Conservation (phyloP, 37 sponge, comb jelly and placozoan species). For the Spongia lamella region DNA sequence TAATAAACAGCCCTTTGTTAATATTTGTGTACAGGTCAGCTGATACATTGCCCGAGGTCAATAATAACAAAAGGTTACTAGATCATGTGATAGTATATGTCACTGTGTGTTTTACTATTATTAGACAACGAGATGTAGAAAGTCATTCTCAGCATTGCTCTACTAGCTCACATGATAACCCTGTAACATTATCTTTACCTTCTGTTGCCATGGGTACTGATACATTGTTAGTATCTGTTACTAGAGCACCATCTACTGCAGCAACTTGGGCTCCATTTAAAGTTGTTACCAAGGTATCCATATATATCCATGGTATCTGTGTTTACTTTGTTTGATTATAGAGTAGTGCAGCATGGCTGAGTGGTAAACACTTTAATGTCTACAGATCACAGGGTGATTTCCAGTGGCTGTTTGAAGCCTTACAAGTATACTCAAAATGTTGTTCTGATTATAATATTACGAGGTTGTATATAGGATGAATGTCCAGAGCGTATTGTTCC, state of each 20-base stretch:
- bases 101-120: too few relatives aligned
- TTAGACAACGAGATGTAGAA: too few relatives aligned
- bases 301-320: background rate
- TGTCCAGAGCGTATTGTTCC: constrained; percentile 83
- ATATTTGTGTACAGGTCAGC: too few relatives aligned
- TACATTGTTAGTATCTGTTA: constrained; percentile 58
- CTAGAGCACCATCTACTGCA: constrained; percentile 44
- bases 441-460: too few relatives aligned
- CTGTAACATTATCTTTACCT: too few relatives aligned
- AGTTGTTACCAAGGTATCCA: constrained; percentile 68
- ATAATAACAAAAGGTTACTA: too few relatives aligned
- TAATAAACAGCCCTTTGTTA: too few relatives aligned
- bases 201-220: background rate
- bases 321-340: background rate
- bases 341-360: background rate
- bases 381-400: constrained; percentile 80
- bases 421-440: constrained; percentile 21
- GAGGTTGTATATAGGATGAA: constrained; percentile 17
- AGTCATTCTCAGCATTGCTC: too few relatives aligned
- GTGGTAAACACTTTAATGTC: constrained; percentile 17
- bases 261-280: constrained; percentile 77
- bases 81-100: too few relatives aligned
- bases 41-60: too few relatives aligned
- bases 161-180: too few relatives aligned
- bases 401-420: constrained; percentile 78